Percentiles rank a stretch among this genome's conserved stretches.
Evolutionary conservation across 1,140 invertebrate species (phyloP).

Genomic region (Dufourea novaeangliae): DNA sequence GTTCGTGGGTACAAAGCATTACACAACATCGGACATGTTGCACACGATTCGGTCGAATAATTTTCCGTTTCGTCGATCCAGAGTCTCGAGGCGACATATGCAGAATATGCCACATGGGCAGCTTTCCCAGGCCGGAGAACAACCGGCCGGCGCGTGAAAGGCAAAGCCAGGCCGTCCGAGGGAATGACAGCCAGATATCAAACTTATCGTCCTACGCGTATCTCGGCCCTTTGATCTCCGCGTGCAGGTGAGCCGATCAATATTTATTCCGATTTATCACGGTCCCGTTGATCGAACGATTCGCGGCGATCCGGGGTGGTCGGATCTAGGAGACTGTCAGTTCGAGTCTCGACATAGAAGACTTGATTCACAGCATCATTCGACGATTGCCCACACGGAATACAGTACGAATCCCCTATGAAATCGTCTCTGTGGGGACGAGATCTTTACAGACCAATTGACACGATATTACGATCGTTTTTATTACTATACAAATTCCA

Average conservation of each 20-base stretch:
- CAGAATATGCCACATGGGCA: slow-evolving; percentile 79
- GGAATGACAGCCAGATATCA: slow-evolving; percentile 59
- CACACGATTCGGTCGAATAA: background rate
- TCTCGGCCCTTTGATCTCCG: slow-evolving; percentile 74
- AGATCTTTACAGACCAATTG: too few species aligned
- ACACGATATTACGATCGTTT: too few species aligned
- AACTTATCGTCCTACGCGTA: slow-evolving; percentile 64
- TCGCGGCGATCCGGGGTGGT: background rate
- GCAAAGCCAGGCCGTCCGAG: slow-evolving; percentile 27
- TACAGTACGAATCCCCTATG: background rate
- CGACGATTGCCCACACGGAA: background rate
- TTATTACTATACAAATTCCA: too few species aligned
- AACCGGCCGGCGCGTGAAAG: slow-evolving; percentile 56
- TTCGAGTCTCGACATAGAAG: background rate
- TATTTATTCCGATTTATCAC: slow-evolving; percentile 10
- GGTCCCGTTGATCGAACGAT: background rate
- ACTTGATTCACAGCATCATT: background rate
- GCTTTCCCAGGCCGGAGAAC: slow-evolving; percentile 52
- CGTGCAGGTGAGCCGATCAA: slow-evolving; percentile 74
- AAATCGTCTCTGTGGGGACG: background rate
- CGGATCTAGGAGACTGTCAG: background rate
- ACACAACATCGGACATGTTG: too few species aligned
- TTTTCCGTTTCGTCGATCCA: slow-evolving; percentile 48
- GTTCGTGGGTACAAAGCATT: too few species aligned
- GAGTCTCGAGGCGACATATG: slow-evolving; percentile 73